These are phyloP conservation scores for Haliclystus octoradiatus DNA, from an alignment of 30 jellyfish, hydroid and myxozoan species.

Conservation along the genomic window DNA sequence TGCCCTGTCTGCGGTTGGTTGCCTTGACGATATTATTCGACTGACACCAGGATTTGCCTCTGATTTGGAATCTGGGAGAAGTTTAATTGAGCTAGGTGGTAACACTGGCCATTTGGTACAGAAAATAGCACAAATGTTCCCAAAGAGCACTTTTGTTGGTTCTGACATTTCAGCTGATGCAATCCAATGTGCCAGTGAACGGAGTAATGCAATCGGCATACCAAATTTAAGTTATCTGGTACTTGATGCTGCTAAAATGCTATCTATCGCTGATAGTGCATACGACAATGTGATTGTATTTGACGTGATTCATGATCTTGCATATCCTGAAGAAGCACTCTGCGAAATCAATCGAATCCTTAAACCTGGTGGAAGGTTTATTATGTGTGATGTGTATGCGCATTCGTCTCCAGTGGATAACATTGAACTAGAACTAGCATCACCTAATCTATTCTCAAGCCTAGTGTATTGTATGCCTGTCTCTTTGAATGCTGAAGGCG, in stretches of 20 bases:
- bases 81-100: too few species aligned
- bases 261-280: not conserved
- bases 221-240: slow-evolving; percentile 12
- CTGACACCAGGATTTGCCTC: too few species aligned
- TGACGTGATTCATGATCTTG: slow-evolving; percentile 45
- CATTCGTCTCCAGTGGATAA: slow-evolving; percentile 28
- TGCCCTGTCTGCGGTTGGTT: too few species aligned
- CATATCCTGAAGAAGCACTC: slow-evolving; percentile 27
- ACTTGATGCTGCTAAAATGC: slow-evolving; percentile 21
- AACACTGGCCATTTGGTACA: too few species aligned
- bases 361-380: slow-evolving; percentile 30
- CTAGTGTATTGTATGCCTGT: slow-evolving; percentile 50
- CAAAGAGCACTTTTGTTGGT: slow-evolving; percentile 33
- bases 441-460: slow-evolving; percentile 19
- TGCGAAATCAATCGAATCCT: slow-evolving; percentile 4
- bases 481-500: slow-evolving; percentile 29
- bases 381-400: slow-evolving; percentile 22
- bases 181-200: slow-evolving; percentile 6
- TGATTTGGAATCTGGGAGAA: too few species aligned
- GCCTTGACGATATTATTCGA: too few species aligned
- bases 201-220: slow-evolving; percentile 9
- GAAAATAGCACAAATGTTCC: slow-evolving; percentile 21
- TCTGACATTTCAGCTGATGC: slow-evolving; percentile 34
- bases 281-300: slow-evolving; percentile 34
- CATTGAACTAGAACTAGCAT: slow-evolving; percentile 10